Evolutionary conservation across 1,140 invertebrate genomes (phyloP), one percentile per base, ranked within the genome.

Genomic region (Bombus turneri): DNA sequence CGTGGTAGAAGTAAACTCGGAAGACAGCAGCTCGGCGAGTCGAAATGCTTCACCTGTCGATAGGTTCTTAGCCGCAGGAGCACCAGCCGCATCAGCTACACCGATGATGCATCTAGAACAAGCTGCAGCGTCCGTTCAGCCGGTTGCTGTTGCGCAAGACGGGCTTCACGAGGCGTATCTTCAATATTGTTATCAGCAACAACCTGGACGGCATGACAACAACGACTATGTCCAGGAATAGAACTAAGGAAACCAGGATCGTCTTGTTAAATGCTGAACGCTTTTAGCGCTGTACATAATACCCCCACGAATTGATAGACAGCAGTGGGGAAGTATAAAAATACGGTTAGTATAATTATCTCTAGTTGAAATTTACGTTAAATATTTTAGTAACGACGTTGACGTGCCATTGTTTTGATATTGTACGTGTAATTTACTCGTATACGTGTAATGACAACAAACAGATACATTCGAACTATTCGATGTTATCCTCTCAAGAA

Each of bases 121-220:
- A 1, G 0, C 0, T 47, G 15, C 1, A 15, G 5, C 5, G 47
- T 3, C 37, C 1, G 0, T 0, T 37, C 86, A 87, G 0, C 59
- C 62, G 6, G 5, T 2, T 18, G 0, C 53, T 3, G 3, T 0
- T 1, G 5, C 25, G 8, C 86, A 85, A 18, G 79, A 88, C 2
- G 81, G 81, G 28, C 86, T 91, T 2, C 90, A 91, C 37, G 66
- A 89, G 1, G 86, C 88, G 8, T 92, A 93, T 77, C 83, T 91
- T 9, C 87, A 73, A 34, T 91, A 93, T 75, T 86, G 87, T 15
- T 34, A 80, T 18, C 81, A 57, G 13, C 86, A 90, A 12, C 31
- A 68, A 3, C 89, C 88, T 13, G 64, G 74, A 31, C 22, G 85
- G 31, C 89, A 91, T 28, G 22, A 78, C 3, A 69, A 28, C 5